Evolutionary conservation across 1,140 invertebrate genomes (phyloP).

Genomic region (Liolophura sinensis): DNA sequence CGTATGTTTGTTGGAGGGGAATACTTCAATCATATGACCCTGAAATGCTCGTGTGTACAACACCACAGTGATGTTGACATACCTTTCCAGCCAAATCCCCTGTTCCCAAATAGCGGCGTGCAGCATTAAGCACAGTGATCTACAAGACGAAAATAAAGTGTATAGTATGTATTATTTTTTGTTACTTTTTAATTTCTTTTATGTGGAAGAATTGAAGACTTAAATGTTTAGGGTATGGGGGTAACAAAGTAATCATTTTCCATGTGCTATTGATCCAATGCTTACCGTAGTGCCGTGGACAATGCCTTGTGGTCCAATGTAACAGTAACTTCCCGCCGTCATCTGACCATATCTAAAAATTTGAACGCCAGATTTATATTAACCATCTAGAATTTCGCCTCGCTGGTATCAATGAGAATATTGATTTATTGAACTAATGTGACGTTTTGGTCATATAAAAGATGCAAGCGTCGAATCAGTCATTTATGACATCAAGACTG

Average conservation of each 20-base stretch:
- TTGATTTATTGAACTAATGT: no score
- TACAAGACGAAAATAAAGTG: conserved; percentile 36
- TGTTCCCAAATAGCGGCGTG: conserved; percentile 65
- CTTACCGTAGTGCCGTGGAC: conserved; percentile 73
- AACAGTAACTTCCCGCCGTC: conserved; percentile 72
- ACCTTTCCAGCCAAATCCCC: conserved; percentile 65
- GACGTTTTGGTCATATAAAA: no score
- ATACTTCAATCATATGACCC: no score
- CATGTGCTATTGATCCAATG: not conserved
- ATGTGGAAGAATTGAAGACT: no score
- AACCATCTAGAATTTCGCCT: conserved; percentile 1
- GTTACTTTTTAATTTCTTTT: no score
- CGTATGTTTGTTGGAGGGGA: no score
- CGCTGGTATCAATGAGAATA: no score
- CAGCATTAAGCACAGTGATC: conserved; percentile 72
- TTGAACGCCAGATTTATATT: not conserved
- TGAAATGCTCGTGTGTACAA: no score
- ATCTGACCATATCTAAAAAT: conserved; percentile 63
- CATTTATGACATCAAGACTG: no score
- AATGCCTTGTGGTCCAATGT: conserved; percentile 75
- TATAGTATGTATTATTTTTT: conserved; percentile 13
- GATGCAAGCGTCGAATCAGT: no score
- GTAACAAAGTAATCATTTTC: no score
- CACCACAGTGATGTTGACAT: conserved; percentile 3
- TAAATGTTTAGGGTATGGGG: no score